Percentiles rank a stretch among this genome's conserved stretches.
phyloP scores from a whole-genome alignment of 37 sponge, comb jelly and placozoan genomes.

The Cliona cf. orientalis region DNA sequence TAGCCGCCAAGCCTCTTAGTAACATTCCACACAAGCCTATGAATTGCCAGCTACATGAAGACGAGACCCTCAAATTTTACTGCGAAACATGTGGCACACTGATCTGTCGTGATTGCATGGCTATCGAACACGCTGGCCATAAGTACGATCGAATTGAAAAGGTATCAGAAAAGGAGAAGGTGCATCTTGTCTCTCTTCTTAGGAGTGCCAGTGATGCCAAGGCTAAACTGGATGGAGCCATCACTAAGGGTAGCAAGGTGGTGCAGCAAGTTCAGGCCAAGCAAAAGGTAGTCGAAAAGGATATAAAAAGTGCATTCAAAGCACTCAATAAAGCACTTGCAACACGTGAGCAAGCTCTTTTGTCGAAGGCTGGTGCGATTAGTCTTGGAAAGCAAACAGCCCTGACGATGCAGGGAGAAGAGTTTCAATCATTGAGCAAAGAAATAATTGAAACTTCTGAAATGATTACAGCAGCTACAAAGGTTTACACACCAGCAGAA shows the following conservation, averaged over 20 bases:
- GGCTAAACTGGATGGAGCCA: slow-evolving; percentile 28
- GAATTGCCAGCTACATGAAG: slow-evolving; percentile 24
- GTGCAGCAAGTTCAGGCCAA: slow-evolving; percentile 1
- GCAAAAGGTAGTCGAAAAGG: slow-evolving; percentile 18
- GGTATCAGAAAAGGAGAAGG: slow-evolving; percentile 18
- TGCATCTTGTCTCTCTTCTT: neutral
- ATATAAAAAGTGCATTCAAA: slow-evolving; percentile 22
- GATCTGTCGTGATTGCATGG: slow-evolving; percentile 57
- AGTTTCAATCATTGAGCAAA: neutral
- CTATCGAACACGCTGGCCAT: slow-evolving; percentile 26
- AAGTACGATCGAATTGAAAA: slow-evolving; percentile 21
- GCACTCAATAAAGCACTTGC: slow-evolving; percentile 15
- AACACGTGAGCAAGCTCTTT: slow-evolving; percentile 11
- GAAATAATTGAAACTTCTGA: neutral
- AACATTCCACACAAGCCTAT: slow-evolving; percentile 10
- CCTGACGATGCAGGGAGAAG: slow-evolving; percentile 29
- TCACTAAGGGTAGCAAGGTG: slow-evolving; percentile 13
- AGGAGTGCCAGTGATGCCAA: neutral
- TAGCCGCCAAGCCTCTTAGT: neutral
- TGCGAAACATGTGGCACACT: slow-evolving; percentile 34
- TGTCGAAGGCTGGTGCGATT: slow-evolving; percentile 10
- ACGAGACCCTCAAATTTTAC: slow-evolving; percentile 45
- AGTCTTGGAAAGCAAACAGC: slow-evolving; percentile 10
- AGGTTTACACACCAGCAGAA: slow-evolving; percentile 26
- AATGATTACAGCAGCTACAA: neutral